Evolutionary conservation across 2,888 invertebrate genomes (phyloP).

Genomic region (Scaptomyza tumidula): DNA sequence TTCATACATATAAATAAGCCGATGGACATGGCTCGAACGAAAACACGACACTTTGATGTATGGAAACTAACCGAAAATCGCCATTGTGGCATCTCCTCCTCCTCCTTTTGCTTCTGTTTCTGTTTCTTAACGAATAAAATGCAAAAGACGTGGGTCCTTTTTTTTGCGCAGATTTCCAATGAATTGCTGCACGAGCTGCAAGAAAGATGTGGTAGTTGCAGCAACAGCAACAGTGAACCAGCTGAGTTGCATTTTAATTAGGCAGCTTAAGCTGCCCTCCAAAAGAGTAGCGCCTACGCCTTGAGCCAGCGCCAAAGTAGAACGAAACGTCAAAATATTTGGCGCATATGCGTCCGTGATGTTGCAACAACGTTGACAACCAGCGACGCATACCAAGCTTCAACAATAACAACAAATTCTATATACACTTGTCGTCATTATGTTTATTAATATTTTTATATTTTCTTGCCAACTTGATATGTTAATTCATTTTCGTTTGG

Average conservation of each 20-base stretch:
- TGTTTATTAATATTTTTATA: slow-evolving; percentile 37
- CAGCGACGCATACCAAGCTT: slow-evolving; percentile 35
- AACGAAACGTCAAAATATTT: slow-evolving; percentile 78
- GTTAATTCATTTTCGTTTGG: slow-evolving; percentile 19
- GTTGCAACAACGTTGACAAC: slow-evolving; percentile 23
- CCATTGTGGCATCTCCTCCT: slow-evolving; percentile 42
- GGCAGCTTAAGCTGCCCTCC: not conserved
- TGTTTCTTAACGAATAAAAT: slow-evolving; percentile 3
- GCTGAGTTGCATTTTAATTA: slow-evolving; percentile 46
- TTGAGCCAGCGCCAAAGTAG: slow-evolving; percentile 52
- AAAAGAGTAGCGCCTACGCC: slow-evolving; percentile 40
- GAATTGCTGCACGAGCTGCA: slow-evolving; percentile 63
- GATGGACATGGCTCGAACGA: slow-evolving; percentile 45
- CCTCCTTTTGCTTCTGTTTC: not conserved
- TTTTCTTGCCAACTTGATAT: too few species aligned
- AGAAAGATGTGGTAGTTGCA: slow-evolving; percentile 3
- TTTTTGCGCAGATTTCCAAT: slow-evolving; percentile 51
- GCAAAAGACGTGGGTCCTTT: slow-evolving; percentile 51
- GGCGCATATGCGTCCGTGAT: slow-evolving; percentile 64
- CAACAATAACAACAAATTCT: slow-evolving; percentile 2
- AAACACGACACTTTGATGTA: slow-evolving; percentile 77
- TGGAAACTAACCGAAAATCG: slow-evolving; percentile 54
- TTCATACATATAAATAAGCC: slow-evolving; percentile 70
- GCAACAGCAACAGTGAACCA: slow-evolving; percentile 5
- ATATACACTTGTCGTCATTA: not conserved